phyloP scores from a whole-genome alignment of 2,888 invertebrate species.

The Periphyllus acericola region DNA sequence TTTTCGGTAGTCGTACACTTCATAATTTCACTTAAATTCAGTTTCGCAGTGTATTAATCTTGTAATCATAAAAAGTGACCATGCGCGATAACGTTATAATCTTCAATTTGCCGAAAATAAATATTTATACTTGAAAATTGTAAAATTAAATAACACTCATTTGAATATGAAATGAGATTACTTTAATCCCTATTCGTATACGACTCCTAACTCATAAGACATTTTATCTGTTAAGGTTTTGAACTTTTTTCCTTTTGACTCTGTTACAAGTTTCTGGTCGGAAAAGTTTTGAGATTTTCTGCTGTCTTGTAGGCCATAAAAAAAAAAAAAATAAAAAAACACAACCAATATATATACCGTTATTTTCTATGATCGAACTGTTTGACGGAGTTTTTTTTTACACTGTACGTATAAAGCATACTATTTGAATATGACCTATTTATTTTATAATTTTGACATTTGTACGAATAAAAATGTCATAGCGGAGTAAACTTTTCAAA shows the following conservation, averaged over 20 bases:
- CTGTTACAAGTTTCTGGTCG: slow-evolving; percentile 1
- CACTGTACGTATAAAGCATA: too few species aligned
- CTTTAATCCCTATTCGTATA: background rate
- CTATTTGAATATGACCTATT: too few species aligned
- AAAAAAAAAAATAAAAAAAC: background rate
- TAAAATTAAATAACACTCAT: background rate
- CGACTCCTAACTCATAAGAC: background rate
- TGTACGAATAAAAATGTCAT: too few species aligned
- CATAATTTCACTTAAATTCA: too few species aligned
- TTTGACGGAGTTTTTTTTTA: background rate
- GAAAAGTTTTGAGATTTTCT: background rate
- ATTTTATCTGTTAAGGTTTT: background rate
- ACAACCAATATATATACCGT: background rate
- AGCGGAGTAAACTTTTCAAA: too few species aligned
- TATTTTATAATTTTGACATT: too few species aligned
- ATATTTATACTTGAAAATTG: background rate
- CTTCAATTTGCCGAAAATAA: background rate
- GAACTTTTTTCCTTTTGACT: background rate
- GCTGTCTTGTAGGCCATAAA: background rate
- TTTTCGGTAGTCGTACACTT: too few species aligned
- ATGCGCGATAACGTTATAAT: background rate
- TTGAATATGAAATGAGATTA: background rate
- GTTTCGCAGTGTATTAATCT: too few species aligned
- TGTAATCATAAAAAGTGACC: background rate
- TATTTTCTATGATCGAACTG: background rate